These are phyloP conservation scores for Gastrophryne carolinensis DNA, from an alignment of 2,797 vertebrate genomes.

Conservation along the genomic window DNA sequence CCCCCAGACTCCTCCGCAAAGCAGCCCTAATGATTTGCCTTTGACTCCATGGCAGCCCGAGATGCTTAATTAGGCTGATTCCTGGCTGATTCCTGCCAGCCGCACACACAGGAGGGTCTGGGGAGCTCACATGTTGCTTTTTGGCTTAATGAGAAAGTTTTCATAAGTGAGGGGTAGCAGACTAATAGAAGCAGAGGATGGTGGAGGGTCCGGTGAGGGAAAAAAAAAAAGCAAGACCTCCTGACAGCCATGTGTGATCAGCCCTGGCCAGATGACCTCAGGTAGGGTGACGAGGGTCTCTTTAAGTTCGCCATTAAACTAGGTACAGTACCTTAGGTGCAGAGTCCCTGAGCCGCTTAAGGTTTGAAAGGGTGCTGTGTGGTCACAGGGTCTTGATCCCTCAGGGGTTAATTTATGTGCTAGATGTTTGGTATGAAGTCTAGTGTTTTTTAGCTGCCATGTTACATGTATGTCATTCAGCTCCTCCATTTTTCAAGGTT, in stretches of 20 bases:
- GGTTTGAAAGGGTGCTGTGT: too few relatives aligned
- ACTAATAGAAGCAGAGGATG: neutral
- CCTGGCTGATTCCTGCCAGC: conserved; percentile 43
- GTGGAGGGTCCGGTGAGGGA: neutral
- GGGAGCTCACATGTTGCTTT: conserved; percentile 52
- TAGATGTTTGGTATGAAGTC: too few relatives aligned
- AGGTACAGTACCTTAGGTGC: neutral
- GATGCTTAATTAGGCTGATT: neutral
- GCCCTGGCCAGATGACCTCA: neutral
- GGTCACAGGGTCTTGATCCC: too few relatives aligned
- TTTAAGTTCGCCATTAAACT: neutral
- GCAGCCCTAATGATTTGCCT: neutral
- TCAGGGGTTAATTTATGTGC: too few relatives aligned
- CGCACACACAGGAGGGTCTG: neutral
- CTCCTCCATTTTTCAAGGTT: too few relatives aligned
- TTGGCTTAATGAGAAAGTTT: conserved; percentile 55
- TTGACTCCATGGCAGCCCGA: neutral
- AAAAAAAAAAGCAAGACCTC: neutral
- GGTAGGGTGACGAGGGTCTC: neutral
- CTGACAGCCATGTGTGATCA: neutral
- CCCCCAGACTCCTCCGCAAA: neutral
- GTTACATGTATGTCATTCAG: too few relatives aligned
- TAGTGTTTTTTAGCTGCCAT: too few relatives aligned
- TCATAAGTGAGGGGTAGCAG: neutral
- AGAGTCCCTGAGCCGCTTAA: too few relatives aligned